Base-by-base conservation (phyloP, 37 sponge, comb jelly and placozoan species). In the Aphrocallistes beatrix region DNA sequence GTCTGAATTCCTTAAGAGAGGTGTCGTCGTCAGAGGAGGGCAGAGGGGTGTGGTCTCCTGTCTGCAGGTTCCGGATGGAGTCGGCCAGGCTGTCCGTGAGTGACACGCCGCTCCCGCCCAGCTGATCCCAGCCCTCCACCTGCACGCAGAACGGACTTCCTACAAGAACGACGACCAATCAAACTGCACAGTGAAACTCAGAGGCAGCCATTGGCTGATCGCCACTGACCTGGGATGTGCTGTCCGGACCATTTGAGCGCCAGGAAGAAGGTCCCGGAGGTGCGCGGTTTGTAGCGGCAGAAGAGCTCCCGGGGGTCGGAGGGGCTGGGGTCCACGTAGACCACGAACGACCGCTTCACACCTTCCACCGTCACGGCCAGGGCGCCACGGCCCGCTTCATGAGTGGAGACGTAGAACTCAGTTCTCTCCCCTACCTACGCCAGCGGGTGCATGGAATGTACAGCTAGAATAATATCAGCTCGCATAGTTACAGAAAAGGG, bases 361-460 rank as follows among this genome's bases (percentile, higher is more conserved):
- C 75, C 75, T 30, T 60, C 75, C 25, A 60, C 75, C 25, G 32
- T 60, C 8, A 60, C 75, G 34, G 75, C 75, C 34, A 60, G 75
- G 28, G 75, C 75, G 6, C 75, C 75, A 6, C 75, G 25, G 75
- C 75, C 75, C 75, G 75, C 75, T 6, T 1, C 34, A 13, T 60
- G 75, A 3, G 75, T 60, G n/a, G 75, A 60, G 28, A 60, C 75
- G 8, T 25, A 60, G 75, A 60, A 60, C 75, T 60, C 75, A 25
- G 75, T 60, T 28, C 75, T 60, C 25, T 60, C 75, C n/a, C 75
- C 75, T 13, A 60, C 75, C 75, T 60, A 60, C 75, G n/a, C n/a
- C n/a, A n/a, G n/a, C n/a, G n/a, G n/a, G n/a, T n/a, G n/a, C n/a
- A n/a, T n/a, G n/a, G n/a, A n/a, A n/a, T n/a, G n/a, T n/a, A n/a